Conservation (phyloP, 92 coral and sea anemone genomes). For the Phenganax marumi region DNA sequence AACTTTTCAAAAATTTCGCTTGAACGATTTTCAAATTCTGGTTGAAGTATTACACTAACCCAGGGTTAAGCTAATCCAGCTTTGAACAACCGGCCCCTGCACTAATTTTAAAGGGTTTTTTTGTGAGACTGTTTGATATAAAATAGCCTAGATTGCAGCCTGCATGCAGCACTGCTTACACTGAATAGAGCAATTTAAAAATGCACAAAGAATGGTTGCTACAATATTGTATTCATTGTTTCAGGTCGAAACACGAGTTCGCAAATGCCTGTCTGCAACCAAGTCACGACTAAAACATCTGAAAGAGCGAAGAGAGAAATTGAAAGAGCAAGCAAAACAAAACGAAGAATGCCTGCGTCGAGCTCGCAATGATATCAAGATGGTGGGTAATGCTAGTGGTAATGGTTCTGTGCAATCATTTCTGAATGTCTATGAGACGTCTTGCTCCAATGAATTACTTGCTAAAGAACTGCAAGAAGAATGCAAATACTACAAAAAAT, state of each 20-base stretch:
- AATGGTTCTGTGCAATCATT: constrained; percentile 49
- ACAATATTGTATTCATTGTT: not conserved
- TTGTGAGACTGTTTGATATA: not conserved
- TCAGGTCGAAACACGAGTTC: constrained; percentile 64
- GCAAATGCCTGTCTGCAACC: constrained; percentile 68
- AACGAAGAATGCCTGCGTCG: constrained; percentile 71
- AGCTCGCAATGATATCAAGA: constrained; percentile 63
- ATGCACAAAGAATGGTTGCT: not conserved
- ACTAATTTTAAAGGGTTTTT: not conserved
- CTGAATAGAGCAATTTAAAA: not conserved
- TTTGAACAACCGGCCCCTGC: too few relatives aligned
- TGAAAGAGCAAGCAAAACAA: constrained; percentile 61
- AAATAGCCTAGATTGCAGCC: too few relatives aligned
- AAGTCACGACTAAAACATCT: constrained; percentile 74
- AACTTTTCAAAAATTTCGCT: not conserved
- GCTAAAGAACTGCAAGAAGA: constrained; percentile 65
- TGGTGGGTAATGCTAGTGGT: constrained; percentile 44
- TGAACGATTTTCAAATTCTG: too few relatives aligned
- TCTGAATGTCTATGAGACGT: constrained; percentile 32
- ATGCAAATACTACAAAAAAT: constrained; percentile 83
- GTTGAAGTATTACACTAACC: too few relatives aligned
- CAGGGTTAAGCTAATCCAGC: too few relatives aligned
- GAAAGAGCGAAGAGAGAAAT: constrained; percentile 54
- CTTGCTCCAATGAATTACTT: constrained; percentile 58
- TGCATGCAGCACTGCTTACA: too few relatives aligned